Evolutionary conservation across 2,888 invertebrate species (phyloP), one percentile per base, ranked within the genome.

Genomic region (Chrysodeixis includens): DNA sequence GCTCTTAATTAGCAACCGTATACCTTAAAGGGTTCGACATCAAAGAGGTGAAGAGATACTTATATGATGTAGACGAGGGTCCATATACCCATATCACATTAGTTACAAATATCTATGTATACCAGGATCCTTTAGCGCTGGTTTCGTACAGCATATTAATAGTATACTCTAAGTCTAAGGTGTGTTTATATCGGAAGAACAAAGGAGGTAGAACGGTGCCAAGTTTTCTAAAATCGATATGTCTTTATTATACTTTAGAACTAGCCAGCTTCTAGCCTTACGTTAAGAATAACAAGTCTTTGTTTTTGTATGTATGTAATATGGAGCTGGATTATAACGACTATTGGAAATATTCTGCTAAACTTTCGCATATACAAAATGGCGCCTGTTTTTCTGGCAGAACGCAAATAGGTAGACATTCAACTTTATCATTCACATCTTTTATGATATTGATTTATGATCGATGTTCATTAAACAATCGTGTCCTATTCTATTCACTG

Each of bases 121-220:
- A 18, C 30, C 71, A 30, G 30, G 53, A 30, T 53, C 56, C 54
- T 56, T 70, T 26, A 6, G 62, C 26, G 53, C 52, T 35, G 62
- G 35, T 62, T 66, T 62, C 51, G 66, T 30, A 62, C 62, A 49
- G 62, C 49, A 57, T 73, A 70, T 46, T 18, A 62, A 35, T 30
- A 62, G 54, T 62, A 10, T 44, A 44, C 16, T 20, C 20, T 20
- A 8, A 5, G 9, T 49, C 16, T 20, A 46, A 46, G 46, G 46
- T 46, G 46, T 46, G 46, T 46, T 16, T 46, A 46, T 40, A 40
- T 40, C 46, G 16, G 18, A 18, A 46, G 18, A 46, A 18, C 46
- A 46, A 46, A 46, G 18, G 10, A 18, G n/a, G 8, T 18, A 46
- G 46, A 46, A 46, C 46, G 18, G 46, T 46, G 46, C 40, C 40